Evolutionary conservation across 2,888 invertebrate genomes (phyloP), one percentile per base, ranked within the genome.

Genomic region (Homarus gammarus): DNA sequence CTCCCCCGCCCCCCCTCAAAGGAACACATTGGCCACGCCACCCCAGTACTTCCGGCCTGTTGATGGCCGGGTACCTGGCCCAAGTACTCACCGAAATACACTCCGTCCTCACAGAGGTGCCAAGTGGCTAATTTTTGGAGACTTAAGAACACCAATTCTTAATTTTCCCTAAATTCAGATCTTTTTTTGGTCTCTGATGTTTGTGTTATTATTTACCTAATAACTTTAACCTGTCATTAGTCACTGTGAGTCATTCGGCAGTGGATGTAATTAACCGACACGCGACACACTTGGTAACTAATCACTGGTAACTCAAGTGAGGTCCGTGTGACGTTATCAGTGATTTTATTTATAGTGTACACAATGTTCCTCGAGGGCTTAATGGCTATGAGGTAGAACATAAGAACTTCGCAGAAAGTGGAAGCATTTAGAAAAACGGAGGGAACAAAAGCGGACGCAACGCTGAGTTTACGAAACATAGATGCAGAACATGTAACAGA

Each of bases 1-100:
- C 44, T 8, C 44, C 22, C 56, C 15, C 3, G 56, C 56, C 22
- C 18, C 56, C 1, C 56, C 27, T 64, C 27, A 27, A 64, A 64
- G 64, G 64, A 27, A 64, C 64, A 64, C 64, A 64, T 64, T 64
- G n/a, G 64, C 64, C 27, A 64, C 64, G 27, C 64, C 64, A 27
- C 64, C 64, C 22, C 64, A 64, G 64, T 10, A 27, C 27, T 64
- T 64, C 64, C 64, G 64, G 64, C 0, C n/a, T 10, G 27, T 27
- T 64, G 27, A 64, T 27, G 27, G 64, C 27, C 27, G 27, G 27
- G 6, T 64, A 64, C 64, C 64, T 64, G 64, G 64, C 64, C 22
- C 44, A 44, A 44, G 44, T 3, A 6, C 5, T 12, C 64, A 5
- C n/a, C 64, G 3, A 64, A 3, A 27, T n/a, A 64, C 27, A 27